These are phyloP conservation scores for Drosophila mettleri DNA, from an alignment of 2,888 invertebrate species.

Conservation along the genomic window DNA sequence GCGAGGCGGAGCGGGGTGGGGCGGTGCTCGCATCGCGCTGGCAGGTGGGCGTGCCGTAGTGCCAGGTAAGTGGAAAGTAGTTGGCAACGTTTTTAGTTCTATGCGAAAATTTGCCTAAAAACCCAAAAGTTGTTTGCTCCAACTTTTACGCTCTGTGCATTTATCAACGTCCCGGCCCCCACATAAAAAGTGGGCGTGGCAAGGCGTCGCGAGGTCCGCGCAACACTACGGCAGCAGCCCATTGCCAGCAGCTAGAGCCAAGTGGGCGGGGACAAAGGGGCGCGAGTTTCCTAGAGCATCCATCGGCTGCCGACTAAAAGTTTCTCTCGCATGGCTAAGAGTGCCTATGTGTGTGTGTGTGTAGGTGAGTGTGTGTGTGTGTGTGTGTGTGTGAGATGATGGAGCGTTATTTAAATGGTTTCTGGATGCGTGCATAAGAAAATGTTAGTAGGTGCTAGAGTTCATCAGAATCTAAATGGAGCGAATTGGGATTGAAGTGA, in stretches of 20 bases:
- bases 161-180: slow-evolving; percentile 71
- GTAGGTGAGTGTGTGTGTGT: slow-evolving; percentile 18
- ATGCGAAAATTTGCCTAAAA: slow-evolving; percentile 80
- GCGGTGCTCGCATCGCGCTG: not conserved
- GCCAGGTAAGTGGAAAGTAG: slow-evolving; percentile 79
- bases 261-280: not conserved
- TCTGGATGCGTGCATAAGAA: slow-evolving; percentile 74
- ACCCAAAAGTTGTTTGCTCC: slow-evolving; percentile 77
- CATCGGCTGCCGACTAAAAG: slow-evolving; percentile 58
- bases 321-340: slow-evolving; percentile 34
- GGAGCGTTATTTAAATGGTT: slow-evolving; percentile 78
- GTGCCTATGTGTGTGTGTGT: not conserved
- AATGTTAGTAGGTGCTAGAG: slow-evolving; percentile 62
- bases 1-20: slow-evolving; percentile 29
- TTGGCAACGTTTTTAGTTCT: slow-evolving; percentile 73
- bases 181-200: slow-evolving; percentile 15
- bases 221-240: slow-evolving; percentile 55
- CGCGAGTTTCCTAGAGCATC: slow-evolving; percentile 13
- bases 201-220: slow-evolving; percentile 8
- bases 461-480: slow-evolving; percentile 1
- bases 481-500: not conserved
- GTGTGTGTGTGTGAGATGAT: slow-evolving; percentile 60
- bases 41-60: slow-evolving; percentile 56
- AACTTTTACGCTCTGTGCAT: slow-evolving; percentile 73
- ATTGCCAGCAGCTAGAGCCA: slow-evolving; percentile 5